Evolutionary conservation across 2,797 vertebrate species (phyloP), one percentile per base, ranked within the genome.

Genomic region (Macrochelys suwanniensis): DNA sequence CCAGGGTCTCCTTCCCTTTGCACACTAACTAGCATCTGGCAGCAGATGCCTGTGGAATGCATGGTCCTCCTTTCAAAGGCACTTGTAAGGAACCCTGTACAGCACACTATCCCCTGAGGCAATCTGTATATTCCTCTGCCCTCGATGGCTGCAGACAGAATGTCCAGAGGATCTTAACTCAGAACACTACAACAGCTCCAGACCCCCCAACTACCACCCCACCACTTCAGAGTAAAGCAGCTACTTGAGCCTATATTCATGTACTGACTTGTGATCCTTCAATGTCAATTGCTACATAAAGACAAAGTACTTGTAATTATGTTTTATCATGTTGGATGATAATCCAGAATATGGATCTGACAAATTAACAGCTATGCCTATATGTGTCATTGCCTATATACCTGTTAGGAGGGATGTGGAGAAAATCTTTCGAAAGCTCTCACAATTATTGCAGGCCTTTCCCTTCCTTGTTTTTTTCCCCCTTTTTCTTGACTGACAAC

Each of bases 281-380:
- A 4, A 21, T 31, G 19, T n/a, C 31, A 77, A 74, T 5, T 28
- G 80, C 37, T 12, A n/a, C 2, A 50, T 80, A 89, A 88, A 71
- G 45, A 61, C 9, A 11, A 42, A 3, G 4, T 0, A 37, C 49
- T 71, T 33, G 31, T n/a, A 81, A 51, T 11, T 19, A 37, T 0
- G 47, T 13, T 45, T 45, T 81, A 25, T 23, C 37, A n/a, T 0
- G 0, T 3, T 1, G 3, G 42, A 23, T 0, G 1, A 56, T 71
- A 83, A 57, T 54, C 56, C 17, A 4, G 51, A 80, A 74, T 5
- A 1, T 42, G 56, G 0, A 0, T 49, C 78, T 4, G 83, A 50
- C 10, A 51, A 33, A 37, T 6, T 0, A 56, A 19, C 9, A 71
- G 61, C 16, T 50, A 71, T 7, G 7, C 16, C 51, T 80, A 25